phyloP scores from a whole-genome alignment of 1,140 invertebrate genomes.

The Zaprionus africanus region DNA sequence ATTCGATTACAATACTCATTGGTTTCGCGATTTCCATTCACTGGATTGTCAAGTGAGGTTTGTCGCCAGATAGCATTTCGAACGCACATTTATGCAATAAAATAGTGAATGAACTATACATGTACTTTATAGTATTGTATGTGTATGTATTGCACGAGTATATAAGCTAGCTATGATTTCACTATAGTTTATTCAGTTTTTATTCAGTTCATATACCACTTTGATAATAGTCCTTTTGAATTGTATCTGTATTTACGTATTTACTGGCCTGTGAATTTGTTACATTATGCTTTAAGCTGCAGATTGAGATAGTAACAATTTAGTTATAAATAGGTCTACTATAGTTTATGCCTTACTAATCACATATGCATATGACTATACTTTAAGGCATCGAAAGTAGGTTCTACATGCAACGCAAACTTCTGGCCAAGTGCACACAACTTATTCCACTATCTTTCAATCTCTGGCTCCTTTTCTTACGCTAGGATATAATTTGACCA shows the following conservation, averaged over 20 bases:
- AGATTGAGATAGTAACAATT: not conserved
- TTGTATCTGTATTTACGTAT: no score
- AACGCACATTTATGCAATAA: not conserved
- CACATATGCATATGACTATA: no score
- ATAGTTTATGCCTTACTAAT: no score
- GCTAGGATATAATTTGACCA: not conserved
- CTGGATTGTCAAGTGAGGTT: not conserved
- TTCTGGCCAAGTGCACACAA: not conserved
- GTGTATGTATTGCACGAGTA: no score
- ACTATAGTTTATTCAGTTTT: no score
- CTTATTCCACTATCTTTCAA: not conserved
- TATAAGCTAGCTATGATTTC: no score
- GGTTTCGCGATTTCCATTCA: not conserved
- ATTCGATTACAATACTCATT: conserved; percentile 19
- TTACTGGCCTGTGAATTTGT: no score
- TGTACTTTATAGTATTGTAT: no score
- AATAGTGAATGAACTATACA: not conserved
- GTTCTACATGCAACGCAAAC: not conserved
- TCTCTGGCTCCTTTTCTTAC: not conserved
- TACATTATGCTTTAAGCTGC: no score
- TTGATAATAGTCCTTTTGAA: no score
- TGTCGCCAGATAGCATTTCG: not conserved
- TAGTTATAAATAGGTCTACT: not conserved
- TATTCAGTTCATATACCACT: no score
- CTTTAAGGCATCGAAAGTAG: not conserved